These are phyloP conservation scores for Cotesia chilonis DNA, from an alignment of 1,140 invertebrate genomes.

Conservation along the genomic window DNA sequence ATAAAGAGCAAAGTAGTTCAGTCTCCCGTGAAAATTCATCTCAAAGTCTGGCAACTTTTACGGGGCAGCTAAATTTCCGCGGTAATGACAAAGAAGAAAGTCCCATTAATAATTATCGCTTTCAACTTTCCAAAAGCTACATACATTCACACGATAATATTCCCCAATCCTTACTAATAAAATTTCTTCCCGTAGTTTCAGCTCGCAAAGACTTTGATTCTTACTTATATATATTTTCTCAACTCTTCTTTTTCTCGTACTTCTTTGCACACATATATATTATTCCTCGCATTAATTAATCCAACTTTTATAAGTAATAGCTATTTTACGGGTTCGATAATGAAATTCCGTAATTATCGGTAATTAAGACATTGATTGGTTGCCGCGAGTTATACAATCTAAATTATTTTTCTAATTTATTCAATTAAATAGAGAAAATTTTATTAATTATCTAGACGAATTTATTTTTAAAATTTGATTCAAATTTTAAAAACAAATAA, in stretches of 20 bases:
- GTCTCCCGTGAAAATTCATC: constrained; percentile 21
- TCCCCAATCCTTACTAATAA: constrained; percentile 5
- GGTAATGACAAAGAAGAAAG: constrained; percentile 29
- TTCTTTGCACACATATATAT: constrained; percentile 3
- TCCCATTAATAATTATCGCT: constrained; percentile 47
- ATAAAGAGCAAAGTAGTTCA: neutral
- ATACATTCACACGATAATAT: constrained; percentile 35
- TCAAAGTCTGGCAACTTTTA: too few relatives aligned
- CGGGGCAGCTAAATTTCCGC: too few relatives aligned
- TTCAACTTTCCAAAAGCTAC: constrained; percentile 21
- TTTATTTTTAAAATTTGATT: too few relatives aligned
- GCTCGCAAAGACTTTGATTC: neutral
- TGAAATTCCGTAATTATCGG: constrained; percentile 61
- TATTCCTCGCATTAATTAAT: constrained; percentile 11
- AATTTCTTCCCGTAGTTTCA: neutral
- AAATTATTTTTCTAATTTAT: constrained; percentile 31
- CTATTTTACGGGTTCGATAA: constrained; percentile 59
- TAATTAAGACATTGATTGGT: constrained; percentile 59
- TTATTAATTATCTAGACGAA: too few relatives aligned
- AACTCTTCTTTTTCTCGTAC: neutral
- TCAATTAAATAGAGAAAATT: neutral
- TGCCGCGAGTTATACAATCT: constrained; percentile 42
- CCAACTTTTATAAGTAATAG: constrained; percentile 54
- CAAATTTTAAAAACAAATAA: too few relatives aligned
- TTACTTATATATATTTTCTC: constrained; percentile 3